phyloP scores from a whole-genome alignment of 2,888 invertebrate species.

The Oxytorus armatus region DNA sequence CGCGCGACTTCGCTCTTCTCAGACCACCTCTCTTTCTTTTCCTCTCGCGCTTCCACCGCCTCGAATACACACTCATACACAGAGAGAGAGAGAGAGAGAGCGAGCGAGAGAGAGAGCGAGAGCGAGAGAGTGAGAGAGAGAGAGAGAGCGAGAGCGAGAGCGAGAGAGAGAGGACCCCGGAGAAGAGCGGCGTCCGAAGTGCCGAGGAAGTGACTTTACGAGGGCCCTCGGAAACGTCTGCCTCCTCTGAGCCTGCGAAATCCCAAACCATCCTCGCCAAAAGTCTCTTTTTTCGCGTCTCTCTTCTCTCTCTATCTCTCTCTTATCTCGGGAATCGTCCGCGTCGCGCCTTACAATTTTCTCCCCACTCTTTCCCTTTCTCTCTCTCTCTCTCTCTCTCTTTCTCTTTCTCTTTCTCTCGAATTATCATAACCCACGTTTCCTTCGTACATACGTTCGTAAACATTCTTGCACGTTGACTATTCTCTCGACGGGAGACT shows the following conservation, averaged over 20 bases:
- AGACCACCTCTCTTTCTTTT: conserved; percentile 16
- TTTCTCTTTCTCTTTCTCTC: conserved; percentile 58
- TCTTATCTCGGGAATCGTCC: conserved; percentile 49
- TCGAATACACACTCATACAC: conserved; percentile 58
- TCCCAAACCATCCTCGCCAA: conserved; percentile 51
- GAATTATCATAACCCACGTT: conserved; percentile 79
- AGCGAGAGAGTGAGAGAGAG: no score
- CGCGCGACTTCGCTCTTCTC: neutral
- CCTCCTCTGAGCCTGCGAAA: conserved; percentile 61
- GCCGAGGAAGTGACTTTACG: conserved; percentile 75
- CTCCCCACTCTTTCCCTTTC: neutral
- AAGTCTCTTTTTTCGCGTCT: conserved; percentile 10
- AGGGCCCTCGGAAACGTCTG: conserved; percentile 77
- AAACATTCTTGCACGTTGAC: conserved; percentile 77
- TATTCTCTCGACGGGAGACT: conserved; percentile 28
- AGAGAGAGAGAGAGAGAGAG: no score
- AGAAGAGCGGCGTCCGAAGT: conserved; percentile 65
- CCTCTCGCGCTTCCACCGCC: conserved; percentile 60
- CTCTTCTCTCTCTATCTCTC: conserved; percentile 27
- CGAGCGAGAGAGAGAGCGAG: no score
- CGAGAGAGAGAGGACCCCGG: no score
- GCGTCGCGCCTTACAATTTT: conserved; percentile 22
- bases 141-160: no score
- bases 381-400: conserved; percentile 30
- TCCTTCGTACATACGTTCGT: conserved; percentile 77